Percentiles rank a stretch among this genome's conserved stretches.
Conservation (phyloP, 1,140 invertebrate species). For the Ephestia elutella region DNA sequence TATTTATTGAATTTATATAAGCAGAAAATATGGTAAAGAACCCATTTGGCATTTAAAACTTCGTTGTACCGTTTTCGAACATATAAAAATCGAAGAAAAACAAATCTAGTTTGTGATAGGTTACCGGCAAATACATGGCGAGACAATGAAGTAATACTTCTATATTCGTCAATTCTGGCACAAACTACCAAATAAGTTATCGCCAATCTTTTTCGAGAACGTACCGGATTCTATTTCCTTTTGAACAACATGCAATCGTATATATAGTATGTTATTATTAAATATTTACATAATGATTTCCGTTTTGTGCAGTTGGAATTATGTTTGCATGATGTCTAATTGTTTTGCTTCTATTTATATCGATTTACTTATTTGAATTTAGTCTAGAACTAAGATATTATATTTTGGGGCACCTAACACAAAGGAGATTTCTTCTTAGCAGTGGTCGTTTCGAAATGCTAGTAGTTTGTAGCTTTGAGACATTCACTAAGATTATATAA, state of each 20-base stretch:
- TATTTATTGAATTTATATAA: too few relatives aligned
- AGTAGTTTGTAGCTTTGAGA: too few relatives aligned
- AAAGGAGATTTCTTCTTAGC: too few relatives aligned
- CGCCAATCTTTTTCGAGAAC: not conserved
- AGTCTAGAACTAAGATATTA: too few relatives aligned
- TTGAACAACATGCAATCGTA: not conserved
- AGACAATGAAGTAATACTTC: not conserved
- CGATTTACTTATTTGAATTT: not conserved
- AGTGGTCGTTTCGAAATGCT: too few relatives aligned
- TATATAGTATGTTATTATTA: slow-evolving; percentile 1
- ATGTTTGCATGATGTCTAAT: not conserved
- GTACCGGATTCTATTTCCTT: not conserved
- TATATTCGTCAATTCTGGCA: not conserved
- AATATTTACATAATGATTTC: not conserved
- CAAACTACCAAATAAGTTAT: not conserved
- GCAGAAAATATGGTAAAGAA: too few relatives aligned
- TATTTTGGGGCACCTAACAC: too few relatives aligned
- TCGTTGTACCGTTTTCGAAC: too few relatives aligned
- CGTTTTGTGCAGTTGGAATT: not conserved
- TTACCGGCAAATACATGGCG: not conserved
- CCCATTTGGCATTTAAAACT: too few relatives aligned
- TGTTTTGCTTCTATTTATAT: not conserved
- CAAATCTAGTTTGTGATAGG: too few relatives aligned
- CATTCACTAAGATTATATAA: too few relatives aligned
- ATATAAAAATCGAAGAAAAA: too few relatives aligned